Evolutionary conservation across 2,888 invertebrate genomes (phyloP).

Genomic region (Quadriops clusia): DNA sequence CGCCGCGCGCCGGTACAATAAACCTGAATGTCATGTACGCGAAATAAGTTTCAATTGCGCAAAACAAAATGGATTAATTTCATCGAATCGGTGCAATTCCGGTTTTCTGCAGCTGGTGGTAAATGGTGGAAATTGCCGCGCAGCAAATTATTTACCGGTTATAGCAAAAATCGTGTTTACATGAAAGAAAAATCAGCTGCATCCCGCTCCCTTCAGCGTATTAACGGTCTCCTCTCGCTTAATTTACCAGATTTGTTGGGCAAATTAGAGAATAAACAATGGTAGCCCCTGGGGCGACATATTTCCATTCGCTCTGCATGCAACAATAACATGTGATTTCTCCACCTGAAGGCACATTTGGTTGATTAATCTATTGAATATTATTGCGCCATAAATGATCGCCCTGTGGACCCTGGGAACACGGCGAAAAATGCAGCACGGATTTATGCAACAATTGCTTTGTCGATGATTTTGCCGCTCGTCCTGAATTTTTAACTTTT

Average conservation of each 20-base stretch:
- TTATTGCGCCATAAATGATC: slow-evolving; percentile 12
- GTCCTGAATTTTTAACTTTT: no score
- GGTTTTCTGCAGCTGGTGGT: no score
- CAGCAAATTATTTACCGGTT: no score
- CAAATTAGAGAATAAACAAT: slow-evolving; percentile 16
- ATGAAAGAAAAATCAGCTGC: slow-evolving; percentile 3
- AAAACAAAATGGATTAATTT: no score
- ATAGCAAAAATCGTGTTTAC: slow-evolving; percentile 1
- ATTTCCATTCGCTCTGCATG: slow-evolving; percentile 24
- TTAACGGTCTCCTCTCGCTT: slow-evolving; percentile 18
- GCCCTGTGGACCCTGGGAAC: slow-evolving; percentile 1
- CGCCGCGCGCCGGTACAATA: not conserved
- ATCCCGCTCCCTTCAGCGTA: slow-evolving; percentile 13
- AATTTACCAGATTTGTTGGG: slow-evolving; percentile 17
- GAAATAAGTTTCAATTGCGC: not conserved
- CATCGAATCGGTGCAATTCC: no score
- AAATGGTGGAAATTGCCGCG: no score
- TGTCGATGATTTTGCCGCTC: no score
- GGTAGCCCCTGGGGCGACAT: slow-evolving; percentile 9
- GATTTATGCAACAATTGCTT: no score
- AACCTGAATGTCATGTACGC: slow-evolving; percentile 2
- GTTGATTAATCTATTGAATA: slow-evolving; percentile 24
- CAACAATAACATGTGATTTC: slow-evolving; percentile 28
- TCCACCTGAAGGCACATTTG: slow-evolving; percentile 22
- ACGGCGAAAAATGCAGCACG: no score